Conservation (phyloP, 1,140 invertebrate genomes). For the Brachionus rotundiformis region DNA sequence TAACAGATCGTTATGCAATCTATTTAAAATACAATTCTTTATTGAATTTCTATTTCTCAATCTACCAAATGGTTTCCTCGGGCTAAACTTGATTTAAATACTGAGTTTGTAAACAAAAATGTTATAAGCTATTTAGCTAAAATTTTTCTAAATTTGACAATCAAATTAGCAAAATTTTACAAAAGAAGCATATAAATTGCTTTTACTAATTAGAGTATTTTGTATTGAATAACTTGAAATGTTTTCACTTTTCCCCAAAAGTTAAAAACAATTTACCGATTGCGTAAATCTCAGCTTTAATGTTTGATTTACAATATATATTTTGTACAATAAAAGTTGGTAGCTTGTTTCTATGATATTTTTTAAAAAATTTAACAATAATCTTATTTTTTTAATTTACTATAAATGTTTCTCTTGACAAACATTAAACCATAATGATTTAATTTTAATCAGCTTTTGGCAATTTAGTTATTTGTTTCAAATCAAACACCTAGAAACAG, state of each 20-base stretch:
- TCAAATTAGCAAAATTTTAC: not conserved
- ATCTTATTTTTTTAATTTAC: not conserved
- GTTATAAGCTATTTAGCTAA: constrained; percentile 17
- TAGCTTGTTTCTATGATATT: not conserved
- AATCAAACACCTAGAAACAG: not conserved
- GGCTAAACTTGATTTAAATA: not conserved
- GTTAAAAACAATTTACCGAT: not conserved
- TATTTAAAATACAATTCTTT: not conserved
- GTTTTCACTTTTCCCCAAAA: not conserved
- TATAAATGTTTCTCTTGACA: constrained; percentile 4
- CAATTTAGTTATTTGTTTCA: not conserved
- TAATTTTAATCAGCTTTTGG: not conserved
- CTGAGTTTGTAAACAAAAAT: constrained; percentile 32
- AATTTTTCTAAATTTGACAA: not conserved
- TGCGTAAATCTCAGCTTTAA: not conserved
- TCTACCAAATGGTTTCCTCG: constrained; percentile 24
- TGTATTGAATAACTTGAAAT: not conserved
- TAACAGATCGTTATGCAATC: constrained; percentile 14
- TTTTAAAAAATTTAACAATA: not conserved
- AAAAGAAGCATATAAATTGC: constrained; percentile 31
- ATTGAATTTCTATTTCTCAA: not conserved
- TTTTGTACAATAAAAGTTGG: not conserved
- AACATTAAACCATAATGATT: not conserved
- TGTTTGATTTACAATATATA: not conserved
- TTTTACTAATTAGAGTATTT: not conserved